Conservation (phyloP, 2,888 invertebrate species). For the Metacarcinus magister region DNA sequence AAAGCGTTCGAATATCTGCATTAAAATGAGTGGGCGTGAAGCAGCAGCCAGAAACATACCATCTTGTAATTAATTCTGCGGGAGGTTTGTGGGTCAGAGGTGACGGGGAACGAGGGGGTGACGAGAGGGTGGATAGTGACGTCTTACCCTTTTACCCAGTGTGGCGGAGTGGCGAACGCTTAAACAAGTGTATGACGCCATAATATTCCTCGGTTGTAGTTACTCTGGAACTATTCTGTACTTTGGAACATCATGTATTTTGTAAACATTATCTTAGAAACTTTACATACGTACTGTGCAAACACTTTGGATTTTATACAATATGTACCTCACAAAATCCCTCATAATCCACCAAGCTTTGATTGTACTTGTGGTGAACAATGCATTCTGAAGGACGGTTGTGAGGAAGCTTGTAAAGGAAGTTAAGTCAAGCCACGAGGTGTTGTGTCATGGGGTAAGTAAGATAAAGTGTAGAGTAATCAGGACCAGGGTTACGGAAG, state of each 20-base stretch:
- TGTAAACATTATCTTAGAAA: not conserved
- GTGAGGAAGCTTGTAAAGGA: no score
- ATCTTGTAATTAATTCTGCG: not conserved
- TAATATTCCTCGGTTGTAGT: not conserved
- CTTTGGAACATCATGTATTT: not conserved
- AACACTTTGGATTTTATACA: not conserved
- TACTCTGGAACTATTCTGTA: no score
- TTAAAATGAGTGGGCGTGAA: not conserved
- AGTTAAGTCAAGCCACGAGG: not conserved
- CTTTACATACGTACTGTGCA: not conserved
- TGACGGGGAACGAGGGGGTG: no score
- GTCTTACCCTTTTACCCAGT: no score
- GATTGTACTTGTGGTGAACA: not conserved
- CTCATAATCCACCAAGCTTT: not conserved
- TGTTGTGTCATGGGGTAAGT: not conserved
- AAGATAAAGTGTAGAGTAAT: not conserved
- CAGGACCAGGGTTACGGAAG: not conserved
- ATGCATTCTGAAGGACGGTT: not conserved
- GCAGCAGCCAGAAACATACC: not conserved
- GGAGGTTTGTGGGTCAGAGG: no score
- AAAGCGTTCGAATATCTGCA: not conserved
- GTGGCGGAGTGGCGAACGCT: not conserved
- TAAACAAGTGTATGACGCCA: no score
- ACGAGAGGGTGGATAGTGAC: no score
- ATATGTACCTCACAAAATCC: not conserved